These are phyloP conservation scores for Drosophila nigromelanica DNA, from an alignment of 1,140 invertebrate genomes.

Conservation along the genomic window DNA sequence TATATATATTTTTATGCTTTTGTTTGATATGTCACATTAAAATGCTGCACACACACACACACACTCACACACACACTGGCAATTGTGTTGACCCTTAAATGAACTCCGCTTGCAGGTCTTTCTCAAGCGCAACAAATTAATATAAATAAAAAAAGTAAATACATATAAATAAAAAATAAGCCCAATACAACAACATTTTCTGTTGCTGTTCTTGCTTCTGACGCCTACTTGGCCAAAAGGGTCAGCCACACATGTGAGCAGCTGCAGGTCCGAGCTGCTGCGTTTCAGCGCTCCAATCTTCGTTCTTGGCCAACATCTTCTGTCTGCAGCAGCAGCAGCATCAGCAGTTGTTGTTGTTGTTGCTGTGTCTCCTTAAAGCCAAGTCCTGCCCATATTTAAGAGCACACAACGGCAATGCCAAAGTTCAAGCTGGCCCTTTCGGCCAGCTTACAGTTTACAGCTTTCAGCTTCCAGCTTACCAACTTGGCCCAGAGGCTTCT, in stretches of 20 bases:
- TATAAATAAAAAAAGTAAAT: conserved; percentile 13
- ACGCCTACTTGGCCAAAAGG: conserved; percentile 30
- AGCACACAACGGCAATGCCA: conserved; percentile 12
- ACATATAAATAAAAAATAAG: conserved; percentile 1
- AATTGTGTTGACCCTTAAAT: conserved; percentile 66
- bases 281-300: background rate
- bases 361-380: conserved; percentile 28
- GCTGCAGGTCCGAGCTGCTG: background rate
- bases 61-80: background rate
- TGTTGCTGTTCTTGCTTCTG: conserved; percentile 3
- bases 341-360: background rate
- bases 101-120: conserved; percentile 48
- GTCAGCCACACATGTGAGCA: conserved; percentile 27
- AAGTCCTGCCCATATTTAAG: conserved; percentile 39
- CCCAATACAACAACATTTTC: background rate
- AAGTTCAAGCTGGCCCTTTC: conserved; percentile 40
- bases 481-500: conserved; percentile 20
- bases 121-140: conserved; percentile 22
- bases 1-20: background rate
- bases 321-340: background rate
- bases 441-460: conserved; percentile 37
- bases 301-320: conserved; percentile 1
- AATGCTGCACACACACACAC: background rate
- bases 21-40: background rate
- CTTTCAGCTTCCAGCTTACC: conserved; percentile 48